Conservation (phyloP, 2,113 vertebrate species). For the Physeter macrocephalus region DNA sequence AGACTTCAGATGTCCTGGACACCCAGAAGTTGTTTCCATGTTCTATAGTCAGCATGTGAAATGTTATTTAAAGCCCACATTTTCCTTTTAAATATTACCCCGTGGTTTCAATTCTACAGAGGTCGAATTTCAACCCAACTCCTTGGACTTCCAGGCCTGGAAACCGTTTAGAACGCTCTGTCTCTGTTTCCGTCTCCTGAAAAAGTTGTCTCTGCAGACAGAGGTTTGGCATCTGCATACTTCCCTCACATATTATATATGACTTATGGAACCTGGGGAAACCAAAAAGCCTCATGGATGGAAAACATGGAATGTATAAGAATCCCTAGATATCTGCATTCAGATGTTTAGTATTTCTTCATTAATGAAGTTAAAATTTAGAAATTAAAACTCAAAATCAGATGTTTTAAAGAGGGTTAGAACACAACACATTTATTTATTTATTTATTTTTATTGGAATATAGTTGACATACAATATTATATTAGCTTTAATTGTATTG, state of each 20-base stretch:
- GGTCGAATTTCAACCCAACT: slow-evolving; percentile 44
- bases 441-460: background rate
- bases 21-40: slow-evolving; percentile 34
- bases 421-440: background rate
- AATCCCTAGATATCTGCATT: background rate
- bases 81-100: slow-evolving; percentile 56
- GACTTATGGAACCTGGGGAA: slow-evolving; percentile 6
- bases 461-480: background rate
- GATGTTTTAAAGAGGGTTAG: background rate
- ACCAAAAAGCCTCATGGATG: background rate
- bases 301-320: background rate
- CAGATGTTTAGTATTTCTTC: background rate
- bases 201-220: slow-evolving; percentile 49
- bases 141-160: slow-evolving; percentile 25
- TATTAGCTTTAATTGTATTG: background rate
- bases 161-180: slow-evolving; percentile 40
- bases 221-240: slow-evolving; percentile 35
- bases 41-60: slow-evolving; percentile 33
- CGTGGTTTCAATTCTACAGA: slow-evolving; percentile 4
- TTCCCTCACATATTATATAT: slow-evolving; percentile 10
- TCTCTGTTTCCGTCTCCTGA: slow-evolving; percentile 49
- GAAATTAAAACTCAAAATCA: slow-evolving; percentile 8
- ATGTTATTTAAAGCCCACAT: slow-evolving; percentile 54
- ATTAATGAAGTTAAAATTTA: slow-evolving; percentile 26
- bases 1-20: slow-evolving; percentile 3